These are phyloP conservation scores for Eudorcas thomsonii DNA, from an alignment of 2,113 vertebrate genomes.

Conservation along the genomic window DNA sequence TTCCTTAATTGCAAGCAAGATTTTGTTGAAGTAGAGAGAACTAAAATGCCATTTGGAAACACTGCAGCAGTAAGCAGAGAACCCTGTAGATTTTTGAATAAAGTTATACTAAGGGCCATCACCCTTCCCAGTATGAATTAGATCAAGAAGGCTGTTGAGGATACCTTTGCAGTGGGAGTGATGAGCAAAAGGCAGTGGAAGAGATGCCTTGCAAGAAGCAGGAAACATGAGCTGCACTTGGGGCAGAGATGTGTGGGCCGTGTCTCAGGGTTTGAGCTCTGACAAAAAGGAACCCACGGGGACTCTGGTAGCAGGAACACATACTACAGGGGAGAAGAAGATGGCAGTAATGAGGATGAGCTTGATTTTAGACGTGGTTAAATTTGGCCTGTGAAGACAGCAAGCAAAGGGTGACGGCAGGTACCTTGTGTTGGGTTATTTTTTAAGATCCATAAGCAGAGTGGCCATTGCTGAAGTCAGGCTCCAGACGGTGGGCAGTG, in stretches of 20 bases:
- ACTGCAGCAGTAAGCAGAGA: neutral
- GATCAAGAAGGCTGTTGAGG: neutral
- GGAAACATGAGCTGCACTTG: neutral
- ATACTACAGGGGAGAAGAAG: neutral
- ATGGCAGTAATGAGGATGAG: rapidly evolving
- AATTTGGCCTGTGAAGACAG: neutral
- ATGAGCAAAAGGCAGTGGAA: neutral
- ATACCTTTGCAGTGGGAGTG: neutral
- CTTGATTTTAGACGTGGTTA: neutral
- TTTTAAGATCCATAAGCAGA: neutral
- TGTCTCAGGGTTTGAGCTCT: neutral
- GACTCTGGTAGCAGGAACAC: rapidly evolving
- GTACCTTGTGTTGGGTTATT: too few relatives aligned
- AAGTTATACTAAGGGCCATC: neutral
- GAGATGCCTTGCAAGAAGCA: neutral
- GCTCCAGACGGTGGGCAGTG: too few relatives aligned
- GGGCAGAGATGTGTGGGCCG: neutral
- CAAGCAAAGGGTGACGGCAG: neutral
- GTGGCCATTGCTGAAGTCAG: neutral
- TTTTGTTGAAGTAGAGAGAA: neutral
- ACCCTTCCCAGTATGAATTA: rapidly evolving
- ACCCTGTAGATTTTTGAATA: neutral
- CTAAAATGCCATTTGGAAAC: neutral
- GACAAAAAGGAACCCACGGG: too few relatives aligned
- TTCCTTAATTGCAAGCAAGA: neutral